A percentile compares a stretch with the other conserved stretches of the same genome.
Evolutionary conservation across 2,888 invertebrate genomes (phyloP).

Genomic region (Aquatica leii): DNA sequence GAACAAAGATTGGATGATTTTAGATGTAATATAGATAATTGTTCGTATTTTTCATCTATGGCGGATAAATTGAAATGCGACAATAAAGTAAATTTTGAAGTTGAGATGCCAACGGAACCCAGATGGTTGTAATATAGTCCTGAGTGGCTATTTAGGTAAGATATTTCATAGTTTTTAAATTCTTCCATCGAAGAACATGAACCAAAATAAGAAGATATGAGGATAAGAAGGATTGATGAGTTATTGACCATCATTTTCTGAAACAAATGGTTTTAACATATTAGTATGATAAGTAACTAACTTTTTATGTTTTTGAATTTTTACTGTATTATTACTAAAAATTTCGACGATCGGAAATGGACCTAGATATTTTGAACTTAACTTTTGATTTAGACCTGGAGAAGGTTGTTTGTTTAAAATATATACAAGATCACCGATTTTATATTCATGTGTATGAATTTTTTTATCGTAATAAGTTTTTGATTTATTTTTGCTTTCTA

Average conservation of each 20-base stretch:
- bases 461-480: too few species aligned
- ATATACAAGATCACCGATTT: background rate
- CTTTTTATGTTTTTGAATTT: conserved; percentile 1
- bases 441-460: too few species aligned
- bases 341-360: conserved; percentile 29
- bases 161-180: background rate
- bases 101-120: background rate
- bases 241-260: background rate
- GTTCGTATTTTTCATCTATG: background rate
- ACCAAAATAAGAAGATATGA: background rate
- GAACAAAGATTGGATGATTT: background rate
- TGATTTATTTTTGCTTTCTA: too few species aligned
- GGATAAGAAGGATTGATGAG: background rate
- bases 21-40: background rate
- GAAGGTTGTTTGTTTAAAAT: background rate
- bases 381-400: conserved; percentile 18
- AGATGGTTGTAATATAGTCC: background rate
- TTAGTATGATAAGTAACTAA: conserved; percentile 9
- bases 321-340: conserved; percentile 11
- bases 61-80: background rate
- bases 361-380: conserved; percentile 25
- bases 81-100: background rate
- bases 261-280: conserved; percentile 13
- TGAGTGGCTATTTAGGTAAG: background rate
- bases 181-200: too few species aligned